Base-by-base conservation (phyloP, 2,888 invertebrate genomes). In the Andricus curvator region DNA sequence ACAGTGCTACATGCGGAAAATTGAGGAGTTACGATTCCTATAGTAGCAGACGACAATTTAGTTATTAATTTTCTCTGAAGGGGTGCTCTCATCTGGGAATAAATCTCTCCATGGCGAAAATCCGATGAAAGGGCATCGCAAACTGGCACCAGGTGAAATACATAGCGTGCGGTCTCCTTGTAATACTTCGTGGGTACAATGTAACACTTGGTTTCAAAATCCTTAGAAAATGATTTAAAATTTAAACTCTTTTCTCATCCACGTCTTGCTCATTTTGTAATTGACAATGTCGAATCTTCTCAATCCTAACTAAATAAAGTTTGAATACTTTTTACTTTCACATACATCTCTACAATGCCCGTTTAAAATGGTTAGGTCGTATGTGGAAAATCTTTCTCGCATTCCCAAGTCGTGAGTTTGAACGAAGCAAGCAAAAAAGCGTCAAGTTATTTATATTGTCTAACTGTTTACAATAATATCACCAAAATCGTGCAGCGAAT, bases 321-420 rank as follows among this genome's bases (percentile, higher is more conserved):
- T 56, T 11, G 0, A 56, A 56, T 56, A 56, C n/a, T n/a, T 60
- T 22, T 60, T 22, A 60, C n/a, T 22, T 22, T n/a, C 4, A 4
- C 56, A 56, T 60, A 60, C 11, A 60, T 60, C 11, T 22, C n/a
- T 22, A 60, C 0, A 22, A 60, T 60, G 4, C 1, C 11, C 11
- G 11, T 2, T 22, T 60, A 22, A 60, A 60, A 22, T 22, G 0
- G 22, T 22, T 22, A 60, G 4, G 11, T 60, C 11, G 56, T 60
- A 20, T 22, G 9, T 60, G 22, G 4, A 60, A 60, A 60, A 60
- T 60, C 56, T 64, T 17, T 29, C 13, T n/a, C 67, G 41, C 41
- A 67, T 67, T 67, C n/a, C 66, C 41, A 67, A 41, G 41, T 67
- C 9, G 5, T 41, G 22, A 67, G 13, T 41, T 67, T 41, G n/a